phyloP scores from a whole-genome alignment of 2,797 vertebrate genomes.

The Microchirus variegatus region DNA sequence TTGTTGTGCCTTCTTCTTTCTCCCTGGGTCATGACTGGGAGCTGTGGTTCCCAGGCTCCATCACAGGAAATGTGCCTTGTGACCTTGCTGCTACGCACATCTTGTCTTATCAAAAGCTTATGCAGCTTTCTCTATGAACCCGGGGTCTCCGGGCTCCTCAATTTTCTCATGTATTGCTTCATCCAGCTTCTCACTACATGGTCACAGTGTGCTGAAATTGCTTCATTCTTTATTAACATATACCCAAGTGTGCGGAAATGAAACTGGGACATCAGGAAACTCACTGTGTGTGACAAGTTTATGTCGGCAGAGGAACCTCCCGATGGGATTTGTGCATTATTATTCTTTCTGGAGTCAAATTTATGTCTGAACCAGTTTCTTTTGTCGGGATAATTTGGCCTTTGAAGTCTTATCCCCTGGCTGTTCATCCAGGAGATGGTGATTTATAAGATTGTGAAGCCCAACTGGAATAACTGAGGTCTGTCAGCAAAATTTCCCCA shows the following conservation, averaged over 20 bases:
- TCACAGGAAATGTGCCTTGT: conserved; percentile 83
- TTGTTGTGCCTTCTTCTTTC: conserved; percentile 43
- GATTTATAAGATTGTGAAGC: conserved; percentile 49
- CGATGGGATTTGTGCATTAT: conserved; percentile 36
- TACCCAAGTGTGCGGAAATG: conserved; percentile 6
- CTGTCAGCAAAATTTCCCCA: conserved; percentile 46
- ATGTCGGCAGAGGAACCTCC: conserved; percentile 21
- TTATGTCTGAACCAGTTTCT: conserved; percentile 46
- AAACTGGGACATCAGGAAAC: conserved; percentile 8
- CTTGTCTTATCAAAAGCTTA: conserved; percentile 71
- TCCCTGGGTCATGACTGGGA: conserved; percentile 44
- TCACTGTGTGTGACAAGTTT: neutral
- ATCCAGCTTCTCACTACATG: neutral
- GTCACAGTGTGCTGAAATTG: too few relatives aligned
- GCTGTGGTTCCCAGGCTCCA: conserved; percentile 78
- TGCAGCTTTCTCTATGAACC: conserved; percentile 45
- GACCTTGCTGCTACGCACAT: conserved; percentile 75
- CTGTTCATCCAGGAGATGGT: conserved; percentile 47
- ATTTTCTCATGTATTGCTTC: conserved; percentile 13
- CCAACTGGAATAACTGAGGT: conserved; percentile 61
- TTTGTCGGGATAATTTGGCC: conserved; percentile 47
- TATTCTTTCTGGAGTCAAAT: conserved; percentile 30
- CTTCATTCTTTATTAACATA: conserved; percentile 8
- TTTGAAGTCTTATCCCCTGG: conserved; percentile 57
- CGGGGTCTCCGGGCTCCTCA: conserved; percentile 17